A percentile compares a stretch with the other conserved stretches of the same genome.
These are phyloP conservation scores for Tigriopus californicus DNA, from an alignment of 2,888 invertebrate genomes.

Conservation along the genomic window DNA sequence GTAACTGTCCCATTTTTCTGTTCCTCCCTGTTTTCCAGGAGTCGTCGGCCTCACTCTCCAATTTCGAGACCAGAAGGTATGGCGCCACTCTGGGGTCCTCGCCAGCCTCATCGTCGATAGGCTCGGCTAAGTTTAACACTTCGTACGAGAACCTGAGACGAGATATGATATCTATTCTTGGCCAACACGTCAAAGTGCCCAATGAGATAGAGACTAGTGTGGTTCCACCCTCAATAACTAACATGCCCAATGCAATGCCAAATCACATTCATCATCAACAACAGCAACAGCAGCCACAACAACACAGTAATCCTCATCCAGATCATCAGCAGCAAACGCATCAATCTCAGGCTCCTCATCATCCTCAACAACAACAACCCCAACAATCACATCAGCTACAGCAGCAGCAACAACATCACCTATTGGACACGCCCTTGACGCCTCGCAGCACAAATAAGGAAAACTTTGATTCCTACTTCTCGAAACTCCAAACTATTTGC, in stretches of 20 bases:
- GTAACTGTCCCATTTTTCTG: no score
- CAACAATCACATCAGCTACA: not conserved
- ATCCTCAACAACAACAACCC: not conserved
- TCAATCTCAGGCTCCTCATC: not conserved
- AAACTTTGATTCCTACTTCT: conserved; percentile 80
- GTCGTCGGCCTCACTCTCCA: no score
- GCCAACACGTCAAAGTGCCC: conserved; percentile 43
- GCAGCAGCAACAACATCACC: not conserved
- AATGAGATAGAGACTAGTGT: not conserved
- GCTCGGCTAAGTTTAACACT: no score
- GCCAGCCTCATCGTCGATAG: no score
- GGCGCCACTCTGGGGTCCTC: no score
- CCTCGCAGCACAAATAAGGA: conserved; percentile 30
- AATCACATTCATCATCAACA: no score
- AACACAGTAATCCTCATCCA: not conserved
- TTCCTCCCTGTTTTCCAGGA: no score
- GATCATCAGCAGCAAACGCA: no score
- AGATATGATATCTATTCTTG: conserved; percentile 74
- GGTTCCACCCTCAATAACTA: no score
- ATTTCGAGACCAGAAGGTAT: no score
- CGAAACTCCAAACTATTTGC: conserved; percentile 74
- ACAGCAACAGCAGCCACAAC: not conserved
- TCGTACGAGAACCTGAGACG: conserved; percentile 81
- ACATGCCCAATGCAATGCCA: not conserved
- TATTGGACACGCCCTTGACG: not conserved